These are phyloP conservation scores for Dipodomys merriami DNA, from an alignment of 2,113 vertebrate genomes.

Conservation along the genomic window DNA sequence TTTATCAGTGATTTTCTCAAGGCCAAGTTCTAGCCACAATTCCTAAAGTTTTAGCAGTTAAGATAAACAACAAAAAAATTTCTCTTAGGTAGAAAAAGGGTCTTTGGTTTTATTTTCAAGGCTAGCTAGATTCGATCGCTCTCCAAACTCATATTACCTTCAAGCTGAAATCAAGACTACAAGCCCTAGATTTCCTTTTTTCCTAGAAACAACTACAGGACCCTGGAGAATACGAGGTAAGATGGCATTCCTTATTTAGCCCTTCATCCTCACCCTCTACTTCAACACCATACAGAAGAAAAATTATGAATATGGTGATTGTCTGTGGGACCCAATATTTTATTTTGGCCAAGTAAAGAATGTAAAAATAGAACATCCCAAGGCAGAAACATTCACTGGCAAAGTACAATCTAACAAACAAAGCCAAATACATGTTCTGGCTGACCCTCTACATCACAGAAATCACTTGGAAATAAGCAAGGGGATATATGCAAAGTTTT, in stretches of 20 bases:
- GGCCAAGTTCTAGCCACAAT: not conserved
- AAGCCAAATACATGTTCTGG: not conserved
- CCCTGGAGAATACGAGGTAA: not conserved
- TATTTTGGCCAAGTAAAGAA: not conserved
- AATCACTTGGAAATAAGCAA: not conserved
- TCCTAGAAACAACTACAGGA: slow-evolving; percentile 47
- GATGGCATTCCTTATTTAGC: rapidly evolving
- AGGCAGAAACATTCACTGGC: not conserved
- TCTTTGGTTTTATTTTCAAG: slow-evolving; percentile 26
- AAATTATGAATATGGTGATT: rapidly evolving
- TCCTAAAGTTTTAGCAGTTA: slow-evolving; percentile 32
- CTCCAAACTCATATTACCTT: slow-evolving; percentile 57
- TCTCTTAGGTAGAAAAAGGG: not conserved
- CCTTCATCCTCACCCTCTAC: not conserved
- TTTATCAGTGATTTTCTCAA: not conserved
- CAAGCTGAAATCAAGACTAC: slow-evolving; percentile 6
- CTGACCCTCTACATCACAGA: not conserved
- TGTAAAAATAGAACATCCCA: not conserved
- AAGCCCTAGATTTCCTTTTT: slow-evolving; percentile 7
- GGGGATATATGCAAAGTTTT: not conserved
- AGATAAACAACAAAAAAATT: slow-evolving; percentile 24
- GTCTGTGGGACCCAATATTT: not conserved
- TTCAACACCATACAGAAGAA: not conserved
- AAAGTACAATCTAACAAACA: not conserved
- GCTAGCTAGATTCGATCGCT: slow-evolving; percentile 21